Evolutionary conservation across 2,113 vertebrate species (phyloP), one percentile per base, ranked within the genome.

Genomic region (Phalacrocorax pelagicus): DNA sequence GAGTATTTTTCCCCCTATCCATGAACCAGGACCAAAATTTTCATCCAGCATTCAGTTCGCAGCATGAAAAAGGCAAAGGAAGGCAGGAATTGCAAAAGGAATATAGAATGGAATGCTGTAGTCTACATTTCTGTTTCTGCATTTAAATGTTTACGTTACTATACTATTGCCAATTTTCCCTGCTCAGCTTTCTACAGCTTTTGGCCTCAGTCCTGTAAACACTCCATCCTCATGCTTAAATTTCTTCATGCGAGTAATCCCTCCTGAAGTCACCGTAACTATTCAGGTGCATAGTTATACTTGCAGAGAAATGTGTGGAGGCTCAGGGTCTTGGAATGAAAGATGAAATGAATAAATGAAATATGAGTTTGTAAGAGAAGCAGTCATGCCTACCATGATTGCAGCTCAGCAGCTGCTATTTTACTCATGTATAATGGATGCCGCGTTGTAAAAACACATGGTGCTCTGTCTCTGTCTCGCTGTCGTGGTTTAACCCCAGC

Each of bases 381-480:
- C 58, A 94, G 69, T 82, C 91, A 36, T 92, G 78, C 83, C 94
- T 94, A 69, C 84, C 59, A 79, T 70, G 89, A 87, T 18, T 88
- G 73, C 89, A 94, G 94, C 84, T 89, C 83, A 88, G 86, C 1
- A 0, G 77, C 70, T 94, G 86, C 89, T 92, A 70, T 80, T 61
- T 77, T 65, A 51, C 77, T 97, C 80, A 96, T 94, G 92, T 91
- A 94, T 96, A 97, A 95, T 95, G 88, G 92, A 95, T 97, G 78
- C 20, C 6, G 10, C 5, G 1, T 65, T 91, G 73, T 91, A 70
- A 82, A 89, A 94, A 79, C 86, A 92, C 92, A 87, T 65, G 77
- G 86, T 85, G 54, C 74, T 86, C 65, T 10, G 1, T 58, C 70
- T 96, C 83, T 79, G 75, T 62, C 83, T 94, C 36, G 3, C 29